A percentile compares a stretch with the other conserved stretches of the same genome.
These are phyloP conservation scores for Synergus japonicus DNA, from an alignment of 2,888 invertebrate species.

Conservation along the genomic window DNA sequence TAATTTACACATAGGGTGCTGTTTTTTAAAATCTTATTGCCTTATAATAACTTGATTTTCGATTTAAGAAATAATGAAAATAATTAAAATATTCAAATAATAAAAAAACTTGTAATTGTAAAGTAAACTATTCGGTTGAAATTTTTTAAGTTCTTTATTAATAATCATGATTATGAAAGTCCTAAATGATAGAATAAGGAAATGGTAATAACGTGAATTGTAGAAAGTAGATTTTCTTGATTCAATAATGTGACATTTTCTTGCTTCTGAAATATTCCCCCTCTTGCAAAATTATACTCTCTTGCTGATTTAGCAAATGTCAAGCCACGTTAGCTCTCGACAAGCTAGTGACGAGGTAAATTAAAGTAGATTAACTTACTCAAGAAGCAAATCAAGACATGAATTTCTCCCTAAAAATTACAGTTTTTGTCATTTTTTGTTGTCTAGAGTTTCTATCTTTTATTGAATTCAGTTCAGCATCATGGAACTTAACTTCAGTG, in stretches of 20 bases:
- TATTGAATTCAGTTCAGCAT: not conserved
- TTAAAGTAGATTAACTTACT: not conserved
- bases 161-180: not conserved
- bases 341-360: not conserved
- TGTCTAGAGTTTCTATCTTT: not conserved
- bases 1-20: no score
- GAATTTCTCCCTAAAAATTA: not conserved
- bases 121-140: no score
- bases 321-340: not conserved
- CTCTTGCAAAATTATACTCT: not conserved
- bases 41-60: no score
- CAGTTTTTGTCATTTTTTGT: not conserved
- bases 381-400: not conserved
- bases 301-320: not conserved
- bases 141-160: not conserved
- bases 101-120: no score
- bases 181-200: not conserved
- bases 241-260: not conserved
- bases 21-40: no score
- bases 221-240: not conserved
- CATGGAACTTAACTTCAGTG: conserved; percentile 52
- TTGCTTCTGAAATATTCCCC: not conserved
- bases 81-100: no score
- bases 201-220: not conserved
- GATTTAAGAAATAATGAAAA: no score